phyloP scores from a whole-genome alignment of 2,113 vertebrate species.

The Osmerus eperlanus region DNA sequence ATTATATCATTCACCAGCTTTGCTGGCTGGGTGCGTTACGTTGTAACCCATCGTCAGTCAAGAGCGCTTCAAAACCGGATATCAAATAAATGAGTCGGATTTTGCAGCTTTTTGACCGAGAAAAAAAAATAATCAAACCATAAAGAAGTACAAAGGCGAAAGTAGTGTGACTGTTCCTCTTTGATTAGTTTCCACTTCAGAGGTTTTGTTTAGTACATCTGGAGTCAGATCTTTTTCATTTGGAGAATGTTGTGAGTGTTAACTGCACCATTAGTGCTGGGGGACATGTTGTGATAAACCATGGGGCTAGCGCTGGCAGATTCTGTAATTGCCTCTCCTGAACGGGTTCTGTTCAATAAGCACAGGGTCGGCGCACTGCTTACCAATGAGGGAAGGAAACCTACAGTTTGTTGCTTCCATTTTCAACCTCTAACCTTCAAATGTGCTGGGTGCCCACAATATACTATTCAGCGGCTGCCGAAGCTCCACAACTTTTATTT shows the following conservation, averaged over 20 bases:
- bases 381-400: slow-evolving; percentile 36
- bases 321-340: slow-evolving; percentile 50
- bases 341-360: slow-evolving; percentile 51
- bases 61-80: too few species aligned
- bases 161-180: slow-evolving; percentile 1
- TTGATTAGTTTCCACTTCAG: slow-evolving; percentile 10
- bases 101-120: too few species aligned
- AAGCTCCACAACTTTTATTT: neutral
- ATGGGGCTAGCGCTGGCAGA: slow-evolving; percentile 37
- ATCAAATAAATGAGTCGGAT: too few species aligned
- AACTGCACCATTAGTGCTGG: slow-evolving; percentile 36
- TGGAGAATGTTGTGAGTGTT: slow-evolving; percentile 39
- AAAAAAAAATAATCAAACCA: neutral
- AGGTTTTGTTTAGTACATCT: slow-evolving; percentile 6
- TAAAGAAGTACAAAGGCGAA: neutral
- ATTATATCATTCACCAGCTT: too few species aligned
- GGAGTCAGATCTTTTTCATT: slow-evolving; percentile 37
- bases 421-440: slow-evolving; percentile 24
- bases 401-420: slow-evolving; percentile 3
- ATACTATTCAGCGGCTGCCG: neutral
- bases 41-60: too few species aligned
- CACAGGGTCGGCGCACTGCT: slow-evolving; percentile 29
- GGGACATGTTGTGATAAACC: slow-evolving; percentile 45
- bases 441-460: neutral
- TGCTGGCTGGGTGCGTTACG: too few species aligned